Evolutionary conservation across 2,888 invertebrate species (phyloP), one percentile per base, ranked within the genome.

Genomic region (Stenodema calcarata): DNA sequence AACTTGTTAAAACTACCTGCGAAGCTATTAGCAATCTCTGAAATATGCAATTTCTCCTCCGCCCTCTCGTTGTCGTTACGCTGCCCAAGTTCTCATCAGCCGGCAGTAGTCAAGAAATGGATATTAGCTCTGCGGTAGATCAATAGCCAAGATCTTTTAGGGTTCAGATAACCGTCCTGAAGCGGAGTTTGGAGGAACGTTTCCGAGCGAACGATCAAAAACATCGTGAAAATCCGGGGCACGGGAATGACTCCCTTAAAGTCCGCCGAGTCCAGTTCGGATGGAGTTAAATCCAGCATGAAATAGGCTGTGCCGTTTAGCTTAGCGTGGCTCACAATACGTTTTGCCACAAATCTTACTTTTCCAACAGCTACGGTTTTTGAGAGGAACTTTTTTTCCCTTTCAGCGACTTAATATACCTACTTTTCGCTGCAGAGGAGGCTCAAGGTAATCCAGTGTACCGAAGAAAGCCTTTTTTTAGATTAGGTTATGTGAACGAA

Each of bases 241-340:
- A 62, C 23, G 23, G n/a, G 27, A 62, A 62, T 27, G 62, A 62
- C 62, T 27, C 23, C 27, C 62, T 62, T 12, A 23, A 62, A 4
- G 35, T 75, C 41, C 73, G 35, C 35, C 73, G 16, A 75, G 73
- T n/a, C 73, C 54, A 30, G 80, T 80, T 44, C n/a, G 27, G 47
- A 80, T 35, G 35, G 80, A 80, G 80, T 80, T 80, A 54, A 80
- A 80, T 80, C 80, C 80, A 50, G 50, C 80, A 80, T 80, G 80
- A 80, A 80, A 80, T 80, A 28, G 80, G 80, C 80, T 30, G 14
- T 16, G 50, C 28, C 80, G 35, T 78, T 44, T 62, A 62, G 23
- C 62, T 62, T 23, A 23, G 23, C 62, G 0, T 35, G 35, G 7
- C 62, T 62, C 23, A 62, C 23, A 62, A 23, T 62, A 62, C 23